Conservation (phyloP, 2,888 invertebrate species). For the Chelonus formosanus region DNA sequence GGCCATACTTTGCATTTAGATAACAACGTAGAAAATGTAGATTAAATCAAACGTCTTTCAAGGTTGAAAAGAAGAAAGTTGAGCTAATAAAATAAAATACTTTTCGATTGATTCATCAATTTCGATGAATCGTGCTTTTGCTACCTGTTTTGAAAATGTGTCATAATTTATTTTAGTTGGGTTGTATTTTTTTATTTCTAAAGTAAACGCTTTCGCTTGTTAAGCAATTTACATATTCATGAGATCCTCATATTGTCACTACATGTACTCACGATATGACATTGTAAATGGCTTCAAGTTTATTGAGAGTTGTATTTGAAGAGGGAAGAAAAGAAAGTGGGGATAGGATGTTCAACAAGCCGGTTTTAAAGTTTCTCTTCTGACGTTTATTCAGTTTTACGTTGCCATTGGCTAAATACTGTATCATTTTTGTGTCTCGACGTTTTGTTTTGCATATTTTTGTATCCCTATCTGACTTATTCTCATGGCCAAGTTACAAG, state of each 20-base stretch:
- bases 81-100: no score
- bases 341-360: conserved; percentile 9
- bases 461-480: not conserved
- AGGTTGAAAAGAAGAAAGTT: no score
- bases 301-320: conserved; percentile 13
- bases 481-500: conserved; percentile 13
- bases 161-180: no score
- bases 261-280: not conserved
- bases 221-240: no score
- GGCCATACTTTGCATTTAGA: no score
- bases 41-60: no score
- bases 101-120: no score
- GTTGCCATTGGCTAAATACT: conserved; percentile 22
- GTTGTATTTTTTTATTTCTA: no score
- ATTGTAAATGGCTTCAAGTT: conserved; percentile 9
- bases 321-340: conserved; percentile 20
- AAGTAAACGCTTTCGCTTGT: no score
- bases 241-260: not conserved
- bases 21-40: no score
- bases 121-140: no score
- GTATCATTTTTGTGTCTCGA: conserved; percentile 4
- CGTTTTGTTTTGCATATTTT: not conserved
- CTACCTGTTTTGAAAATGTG: no score
- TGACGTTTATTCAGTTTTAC: conserved; percentile 24
- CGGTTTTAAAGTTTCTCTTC: conserved; percentile 14